These are phyloP conservation scores for Athalia circularis DNA, from an alignment of 2,888 invertebrate genomes.

Conservation along the genomic window DNA sequence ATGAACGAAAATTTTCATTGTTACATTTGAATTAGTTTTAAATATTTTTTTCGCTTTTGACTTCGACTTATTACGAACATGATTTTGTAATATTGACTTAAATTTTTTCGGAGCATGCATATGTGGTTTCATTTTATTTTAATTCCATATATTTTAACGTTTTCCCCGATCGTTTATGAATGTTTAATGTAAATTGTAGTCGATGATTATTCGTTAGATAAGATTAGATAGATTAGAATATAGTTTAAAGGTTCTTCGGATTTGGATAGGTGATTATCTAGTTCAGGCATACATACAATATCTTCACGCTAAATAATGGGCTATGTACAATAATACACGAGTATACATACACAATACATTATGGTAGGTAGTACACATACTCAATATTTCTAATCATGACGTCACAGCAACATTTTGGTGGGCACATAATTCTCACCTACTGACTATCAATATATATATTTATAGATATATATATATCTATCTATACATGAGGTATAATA, in stretches of 20 bases:
- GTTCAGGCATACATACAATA: slow-evolving; percentile 31
- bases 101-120: slow-evolving; percentile 16
- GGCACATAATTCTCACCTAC: slow-evolving; percentile 43
- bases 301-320: slow-evolving; percentile 28
- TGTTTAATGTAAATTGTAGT: slow-evolving; percentile 11
- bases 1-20: slow-evolving; percentile 2
- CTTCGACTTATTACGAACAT: too few species aligned
- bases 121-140: slow-evolving; percentile 19
- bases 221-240: background rate
- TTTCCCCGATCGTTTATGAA: slow-evolving; percentile 4
- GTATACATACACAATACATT: slow-evolving; percentile 45
- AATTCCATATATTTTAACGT: slow-evolving; percentile 27
- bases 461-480: too few species aligned
- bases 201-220: background rate
- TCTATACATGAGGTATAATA: background rate
- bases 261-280: slow-evolving; percentile 20
- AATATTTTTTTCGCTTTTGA: background rate
- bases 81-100: background rate
- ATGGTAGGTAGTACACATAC: slow-evolving; percentile 46
- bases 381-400: slow-evolving; percentile 44
- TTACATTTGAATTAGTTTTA: background rate
- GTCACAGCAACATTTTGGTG: slow-evolving; percentile 48
- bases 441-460: slow-evolving; percentile 19
- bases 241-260: background rate
- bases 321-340: slow-evolving; percentile 50